Conservation (phyloP, 2,888 invertebrate species). For the Linnaemya vulpina region DNA sequence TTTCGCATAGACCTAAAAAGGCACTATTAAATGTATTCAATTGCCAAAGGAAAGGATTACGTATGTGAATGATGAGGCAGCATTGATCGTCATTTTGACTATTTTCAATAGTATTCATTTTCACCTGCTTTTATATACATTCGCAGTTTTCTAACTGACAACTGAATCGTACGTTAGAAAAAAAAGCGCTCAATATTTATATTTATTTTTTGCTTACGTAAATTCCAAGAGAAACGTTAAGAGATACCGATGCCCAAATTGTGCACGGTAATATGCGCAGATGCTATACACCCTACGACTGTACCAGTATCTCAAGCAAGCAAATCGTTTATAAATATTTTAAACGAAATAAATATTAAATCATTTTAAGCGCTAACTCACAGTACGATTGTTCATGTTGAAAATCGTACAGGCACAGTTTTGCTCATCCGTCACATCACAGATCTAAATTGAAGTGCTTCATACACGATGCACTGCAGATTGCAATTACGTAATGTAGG, state of each 20-base stretch:
- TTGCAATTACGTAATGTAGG: conserved; percentile 42
- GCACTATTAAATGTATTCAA: no score
- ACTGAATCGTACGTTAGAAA: neutral
- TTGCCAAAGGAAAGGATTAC: no score
- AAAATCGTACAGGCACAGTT: neutral
- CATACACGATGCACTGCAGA: neutral
- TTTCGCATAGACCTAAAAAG: no score
- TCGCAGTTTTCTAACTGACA: neutral
- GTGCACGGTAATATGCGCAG: neutral
- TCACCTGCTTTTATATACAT: conserved; percentile 36
- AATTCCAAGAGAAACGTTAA: neutral
- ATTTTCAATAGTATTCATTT: neutral
- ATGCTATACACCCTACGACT: neutral
- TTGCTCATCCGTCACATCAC: neutral
- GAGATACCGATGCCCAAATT: neutral
- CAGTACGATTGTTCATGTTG: neutral
- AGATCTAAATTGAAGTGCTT: conserved; percentile 4
- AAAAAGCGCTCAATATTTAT: neutral
- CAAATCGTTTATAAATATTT: neutral
- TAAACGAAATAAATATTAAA: neutral
- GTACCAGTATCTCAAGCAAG: neutral
- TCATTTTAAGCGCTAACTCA: neutral
- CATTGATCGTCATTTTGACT: neutral
- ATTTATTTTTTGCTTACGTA: conserved; percentile 1
- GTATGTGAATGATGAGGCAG: no score